Conservation (phyloP, 2,797 vertebrate species). For the Balearica regulorum region DNA sequence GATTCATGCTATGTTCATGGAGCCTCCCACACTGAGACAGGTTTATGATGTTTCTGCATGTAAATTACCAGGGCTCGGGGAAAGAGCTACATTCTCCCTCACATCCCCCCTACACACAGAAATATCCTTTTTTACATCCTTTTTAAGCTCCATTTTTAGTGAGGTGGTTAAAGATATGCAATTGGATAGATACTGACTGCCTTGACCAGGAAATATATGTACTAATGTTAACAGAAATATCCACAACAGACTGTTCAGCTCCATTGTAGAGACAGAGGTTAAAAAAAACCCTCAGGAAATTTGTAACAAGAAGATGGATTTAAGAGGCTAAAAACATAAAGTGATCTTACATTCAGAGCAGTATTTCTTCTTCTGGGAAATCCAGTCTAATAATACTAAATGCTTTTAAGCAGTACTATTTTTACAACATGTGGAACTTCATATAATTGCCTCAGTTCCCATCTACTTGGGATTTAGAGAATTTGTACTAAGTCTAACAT, state of each 20-base stretch:
- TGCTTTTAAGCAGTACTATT: background rate
- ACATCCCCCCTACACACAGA: background rate
- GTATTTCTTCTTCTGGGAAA: conserved; percentile 2
- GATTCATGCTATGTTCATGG: background rate
- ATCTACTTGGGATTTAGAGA: background rate
- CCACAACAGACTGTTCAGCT: background rate
- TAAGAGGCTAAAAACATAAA: conserved; percentile 25
- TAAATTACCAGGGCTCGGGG: background rate
- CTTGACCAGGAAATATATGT: background rate
- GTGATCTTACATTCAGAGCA: background rate
- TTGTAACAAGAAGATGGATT: conserved; percentile 24
- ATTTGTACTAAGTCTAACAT: background rate
- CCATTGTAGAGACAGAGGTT: background rate
- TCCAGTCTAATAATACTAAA: background rate
- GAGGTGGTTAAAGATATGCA: background rate
- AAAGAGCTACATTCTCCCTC: background rate
- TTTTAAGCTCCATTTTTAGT: background rate
- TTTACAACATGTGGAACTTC: background rate
- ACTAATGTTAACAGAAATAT: background rate
- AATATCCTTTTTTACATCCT: background rate
- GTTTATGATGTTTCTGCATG: conserved; percentile 10
- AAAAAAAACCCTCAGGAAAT: background rate
- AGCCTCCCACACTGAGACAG: background rate
- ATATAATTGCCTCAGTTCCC: background rate
- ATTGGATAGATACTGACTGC: background rate